Evolutionary conservation across 1,140 invertebrate species (phyloP), one percentile per base, ranked within the genome.

Genomic region (Listronotus oregonensis): DNA sequence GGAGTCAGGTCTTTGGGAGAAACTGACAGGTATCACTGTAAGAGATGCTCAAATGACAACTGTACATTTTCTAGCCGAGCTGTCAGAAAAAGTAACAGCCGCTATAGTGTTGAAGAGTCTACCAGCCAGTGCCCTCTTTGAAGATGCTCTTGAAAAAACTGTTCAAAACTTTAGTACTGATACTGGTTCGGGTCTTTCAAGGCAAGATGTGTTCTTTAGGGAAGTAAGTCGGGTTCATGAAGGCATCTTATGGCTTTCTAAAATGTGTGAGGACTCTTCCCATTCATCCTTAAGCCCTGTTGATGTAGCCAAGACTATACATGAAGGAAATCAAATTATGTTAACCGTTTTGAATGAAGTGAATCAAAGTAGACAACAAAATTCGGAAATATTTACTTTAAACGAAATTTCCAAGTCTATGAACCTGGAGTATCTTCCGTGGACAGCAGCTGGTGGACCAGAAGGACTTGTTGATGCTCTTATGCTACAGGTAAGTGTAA

Each of bases 191-290:
- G 84, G 82, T 57, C 77, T 93, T 2, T 89, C 87, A 0, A 78
- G 80, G 0, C 85, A 86, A 61, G 90, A 92, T 78, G 75, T 91
- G 54, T 92, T 92, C 74, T 93, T 88, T 74, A 84, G 88, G 50
- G 83, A 89, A 81, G 81, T 90, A 46, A 84, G 81, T 46, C 81
- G 81, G 14, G 78, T 86, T 42, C 82, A 88, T 66, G 75, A 81
- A 11, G 79, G 85, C 1, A 75, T 87, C 17, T 83, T 82, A 37
- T 80, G 82, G 17, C 68, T 89, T 9, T 79, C 82, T 1, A 80
- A 83, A 50, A 77, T 80, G 59, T 83, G 82, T 15, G 79, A 82
- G 8, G 81, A 85, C 47, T 66, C 82, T 0, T 81, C 85, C 3
- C 82, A 86, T 64, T 82, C 81, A 0, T 82, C 85, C 69, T 80